Conservation (phyloP, 2,888 invertebrate species). For the Athripsodes cinereus region DNA sequence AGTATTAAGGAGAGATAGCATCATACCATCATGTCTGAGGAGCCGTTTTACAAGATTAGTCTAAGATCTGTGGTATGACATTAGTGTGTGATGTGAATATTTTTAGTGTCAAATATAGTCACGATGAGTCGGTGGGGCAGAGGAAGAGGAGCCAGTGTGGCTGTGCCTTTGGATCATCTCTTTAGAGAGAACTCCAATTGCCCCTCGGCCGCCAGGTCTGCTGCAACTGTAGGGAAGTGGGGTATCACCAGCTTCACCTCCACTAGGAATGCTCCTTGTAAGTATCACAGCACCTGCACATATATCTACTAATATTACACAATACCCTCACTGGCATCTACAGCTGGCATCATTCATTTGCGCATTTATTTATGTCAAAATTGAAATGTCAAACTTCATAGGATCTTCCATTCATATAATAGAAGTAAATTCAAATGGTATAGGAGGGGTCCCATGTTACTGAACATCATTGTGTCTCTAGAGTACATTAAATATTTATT, state of each 20-base stretch:
- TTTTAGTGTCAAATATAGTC: conserved; percentile 35
- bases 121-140: conserved; percentile 25
- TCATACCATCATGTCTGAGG: conserved; percentile 9
- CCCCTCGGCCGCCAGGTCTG: conserved; percentile 82
- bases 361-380: too few relatives aligned
- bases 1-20: conserved; percentile 18
- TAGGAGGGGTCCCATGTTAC: too few relatives aligned
- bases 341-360: too few relatives aligned
- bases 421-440: too few relatives aligned
- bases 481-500: too few relatives aligned
- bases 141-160: conserved; percentile 51
- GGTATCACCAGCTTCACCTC: conserved; percentile 92
- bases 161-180: conserved; percentile 54
- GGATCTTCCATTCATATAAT: too few relatives aligned
- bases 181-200: conserved; percentile 75
- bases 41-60: conserved; percentile 6
- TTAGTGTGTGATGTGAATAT: conserved; percentile 32
- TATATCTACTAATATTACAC: neutral
- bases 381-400: too few relatives aligned
- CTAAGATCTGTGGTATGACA: neutral
- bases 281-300: conserved; percentile 29
- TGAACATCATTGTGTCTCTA: too few relatives aligned
- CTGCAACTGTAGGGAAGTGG: conserved; percentile 91
- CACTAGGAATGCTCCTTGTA: conserved; percentile 71
- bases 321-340: neutral